Base-by-base conservation (phyloP, 2,113 vertebrate species). In the Myotis yumanensis region DNA sequence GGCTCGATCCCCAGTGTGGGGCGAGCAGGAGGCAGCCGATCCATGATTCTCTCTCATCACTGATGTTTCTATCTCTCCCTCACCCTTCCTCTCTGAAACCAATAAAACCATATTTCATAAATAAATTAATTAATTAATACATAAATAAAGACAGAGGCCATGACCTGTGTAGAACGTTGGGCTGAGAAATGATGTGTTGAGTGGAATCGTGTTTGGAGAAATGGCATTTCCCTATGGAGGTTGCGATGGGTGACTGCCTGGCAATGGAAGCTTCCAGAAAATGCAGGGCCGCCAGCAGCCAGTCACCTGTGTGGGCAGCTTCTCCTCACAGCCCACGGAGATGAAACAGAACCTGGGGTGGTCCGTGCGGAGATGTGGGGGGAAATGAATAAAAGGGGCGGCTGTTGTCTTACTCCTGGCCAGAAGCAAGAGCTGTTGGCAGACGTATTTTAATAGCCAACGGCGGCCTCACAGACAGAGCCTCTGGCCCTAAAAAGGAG, bases 191-290 rank as follows among this genome's bases (percentile, higher is more conserved):
- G 57, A 28, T 30, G 7, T 9, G 4, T 72, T 85, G 46, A 23
- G 20, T 15, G 4, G 86, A 92, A 73, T n/a, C 83, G 43, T n/a
- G 37, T 18, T 81, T 76, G 46, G n/a, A 92, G 37, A 82, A 73
- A 69, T 28, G 66, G n/a, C 20, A 43, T 59, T 77, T 93, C 22
- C 43, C 30, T 4, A 0, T 8, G 62, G 37, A 46, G 12, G 66
- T 16, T 30, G 14, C 9, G 43, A 30, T 32, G 51, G 32, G 4
- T 16, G 30, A 22, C 51, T 71, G 11, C 40, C 32, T 64, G 32
- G 10, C 5, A 0, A 0, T 16, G 64, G 15, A 40, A 54, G n/a
- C 5, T 18, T n/a, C 28, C 20, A 18, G 48, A 75, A 83, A 54
- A 69, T 4, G 20, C 16, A 43, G 2, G n/a, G 0, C 2, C 46